phyloP scores from a whole-genome alignment of 2,888 invertebrate genomes.

The Drosophila birchii region DNA sequence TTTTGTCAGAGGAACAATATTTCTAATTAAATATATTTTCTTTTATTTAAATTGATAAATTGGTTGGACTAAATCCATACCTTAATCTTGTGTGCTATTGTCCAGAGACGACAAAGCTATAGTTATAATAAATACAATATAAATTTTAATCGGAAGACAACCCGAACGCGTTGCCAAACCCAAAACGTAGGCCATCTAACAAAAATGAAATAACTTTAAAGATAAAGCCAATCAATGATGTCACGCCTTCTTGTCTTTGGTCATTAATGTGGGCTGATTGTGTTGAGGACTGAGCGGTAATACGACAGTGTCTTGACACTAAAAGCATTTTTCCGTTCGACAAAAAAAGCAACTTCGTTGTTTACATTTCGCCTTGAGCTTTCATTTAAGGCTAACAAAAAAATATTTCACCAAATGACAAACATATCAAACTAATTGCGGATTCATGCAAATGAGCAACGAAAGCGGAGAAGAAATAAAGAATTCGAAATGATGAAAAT shows the following conservation, averaged over 20 bases:
- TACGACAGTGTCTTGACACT: constrained; percentile 53
- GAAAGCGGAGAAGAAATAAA: constrained; percentile 48
- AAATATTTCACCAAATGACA: constrained; percentile 71
- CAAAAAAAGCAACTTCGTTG: constrained; percentile 37
- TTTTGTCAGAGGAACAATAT: not conserved
- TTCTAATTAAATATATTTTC: not conserved
- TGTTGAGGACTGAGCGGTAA: constrained; percentile 32
- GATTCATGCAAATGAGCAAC: constrained; percentile 73
- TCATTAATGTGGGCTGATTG: constrained; percentile 69
- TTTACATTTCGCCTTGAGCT: constrained; percentile 75
- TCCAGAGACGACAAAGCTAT: constrained; percentile 53
- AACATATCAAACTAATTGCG: constrained; percentile 72
- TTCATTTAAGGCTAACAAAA: constrained; percentile 60
- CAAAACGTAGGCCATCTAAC: constrained; percentile 43
- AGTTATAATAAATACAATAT: constrained; percentile 72
- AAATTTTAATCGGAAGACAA: constrained; percentile 74
- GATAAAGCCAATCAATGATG: constrained; percentile 65
- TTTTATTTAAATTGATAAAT: constrained; percentile 9
- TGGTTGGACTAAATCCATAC: constrained; percentile 19
- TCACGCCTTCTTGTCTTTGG: constrained; percentile 64
- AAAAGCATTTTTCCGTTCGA: constrained; percentile 68
- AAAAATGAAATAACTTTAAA: constrained; percentile 15
- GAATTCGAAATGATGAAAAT: constrained; percentile 61
- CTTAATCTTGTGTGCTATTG: constrained; percentile 3
- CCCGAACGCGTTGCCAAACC: constrained; percentile 64